Evolutionary conservation across 2,113 vertebrate genomes (phyloP), one percentile per base, ranked within the genome.

Genomic region (Anoplopoma fimbria): DNA sequence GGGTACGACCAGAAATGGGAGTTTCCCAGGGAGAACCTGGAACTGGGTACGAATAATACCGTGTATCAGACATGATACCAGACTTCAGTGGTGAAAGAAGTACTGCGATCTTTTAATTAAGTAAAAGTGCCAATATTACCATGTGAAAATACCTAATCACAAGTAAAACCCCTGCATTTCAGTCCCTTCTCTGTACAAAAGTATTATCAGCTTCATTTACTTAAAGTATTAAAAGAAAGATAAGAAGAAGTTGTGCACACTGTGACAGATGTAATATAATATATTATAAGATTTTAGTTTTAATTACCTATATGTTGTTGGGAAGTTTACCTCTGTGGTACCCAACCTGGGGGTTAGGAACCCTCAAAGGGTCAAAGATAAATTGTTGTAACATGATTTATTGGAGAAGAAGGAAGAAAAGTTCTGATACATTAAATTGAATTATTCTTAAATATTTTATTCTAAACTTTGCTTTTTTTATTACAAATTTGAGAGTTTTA

Each of bases 21-120:
- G 87, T 99, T 99, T 93, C 97, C 98, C 29, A 95, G 97, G 69
- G 97, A 99, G 94, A 99, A 99, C 75, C 93, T 99, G 82, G 96
- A 98, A 91, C 95, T 99, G 74, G 98, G 98, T 99, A 95, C 92
- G 95, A 87, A 70, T 45, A 31, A 69, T 10, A 49, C 14, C 4
- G 10, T 1, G 38, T 19, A 36, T 6, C 13, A 70, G 17, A 65
- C 34, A 34, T n/a, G 15, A 17, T 68, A 23, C 42, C 53, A 29
- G 29, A 60, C 51, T 47, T n/a, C 1, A 33, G 40, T 38, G 40
- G 2, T 29, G 29, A 21, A 31, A 7, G 13, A 31, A 33, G 27
- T 19, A 31, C 15, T 31, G 31, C 19, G 9, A 34, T 34, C 15
- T 17, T 33, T 61, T 34, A 61, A 29, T 10, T 21, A 9, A 61